These are phyloP conservation scores for Archips xylosteana DNA, from an alignment of 2,888 invertebrate genomes.

Conservation along the genomic window DNA sequence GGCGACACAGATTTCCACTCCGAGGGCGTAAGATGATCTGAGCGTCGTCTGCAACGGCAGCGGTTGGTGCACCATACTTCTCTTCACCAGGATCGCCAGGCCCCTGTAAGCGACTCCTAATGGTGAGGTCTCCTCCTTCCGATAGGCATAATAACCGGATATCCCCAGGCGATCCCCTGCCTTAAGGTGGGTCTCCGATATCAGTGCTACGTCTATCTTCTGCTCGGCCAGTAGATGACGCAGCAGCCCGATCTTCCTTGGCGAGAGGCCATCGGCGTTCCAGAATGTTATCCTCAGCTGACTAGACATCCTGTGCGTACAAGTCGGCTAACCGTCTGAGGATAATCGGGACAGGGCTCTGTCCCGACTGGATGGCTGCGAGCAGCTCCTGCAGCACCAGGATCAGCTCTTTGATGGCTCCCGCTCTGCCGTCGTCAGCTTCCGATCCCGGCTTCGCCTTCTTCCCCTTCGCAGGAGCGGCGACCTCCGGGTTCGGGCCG, in stretches of 20 bases:
- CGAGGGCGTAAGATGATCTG: background rate
- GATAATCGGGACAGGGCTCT: no score
- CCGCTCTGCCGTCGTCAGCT: no score
- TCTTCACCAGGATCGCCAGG: background rate
- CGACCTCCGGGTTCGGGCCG: no score
- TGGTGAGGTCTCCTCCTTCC: conserved; percentile 1
- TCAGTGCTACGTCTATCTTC: conserved; percentile 3
- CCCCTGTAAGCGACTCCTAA: background rate
- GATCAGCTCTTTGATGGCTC: no score
- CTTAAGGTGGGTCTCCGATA: conserved; percentile 9
- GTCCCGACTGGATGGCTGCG: no score
- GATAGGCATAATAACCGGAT: conserved; percentile 8
- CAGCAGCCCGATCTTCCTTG: background rate
- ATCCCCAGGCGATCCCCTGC: background rate
- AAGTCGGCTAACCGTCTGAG: no score
- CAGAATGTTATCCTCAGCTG: no score
- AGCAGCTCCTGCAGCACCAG: no score
- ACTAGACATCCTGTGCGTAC: no score
- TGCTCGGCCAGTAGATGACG: background rate
- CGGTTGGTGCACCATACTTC: background rate
- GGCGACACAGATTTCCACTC: background rate
- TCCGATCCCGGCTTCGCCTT: no score
- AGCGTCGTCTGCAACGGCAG: background rate
- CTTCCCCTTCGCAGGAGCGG: no score
- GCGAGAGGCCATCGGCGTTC: no score